Evolutionary conservation across 2,113 vertebrate species (phyloP).

Genomic region (Ceuthmochares aereus): DNA sequence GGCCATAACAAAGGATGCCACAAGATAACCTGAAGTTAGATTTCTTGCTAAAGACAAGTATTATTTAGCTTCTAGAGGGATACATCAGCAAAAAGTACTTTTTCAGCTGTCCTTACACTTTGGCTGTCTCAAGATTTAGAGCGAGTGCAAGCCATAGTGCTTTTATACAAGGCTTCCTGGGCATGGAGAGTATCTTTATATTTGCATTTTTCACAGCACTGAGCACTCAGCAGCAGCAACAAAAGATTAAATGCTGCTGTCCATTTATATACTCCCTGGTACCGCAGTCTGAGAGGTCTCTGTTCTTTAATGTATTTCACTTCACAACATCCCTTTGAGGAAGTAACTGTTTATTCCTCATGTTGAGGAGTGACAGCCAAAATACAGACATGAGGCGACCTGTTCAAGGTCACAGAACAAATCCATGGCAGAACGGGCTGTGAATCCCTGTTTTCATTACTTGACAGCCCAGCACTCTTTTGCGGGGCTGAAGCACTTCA

Average conservation of each 20-base stretch:
- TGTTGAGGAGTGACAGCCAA: neutral
- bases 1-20: neutral
- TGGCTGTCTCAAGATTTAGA: neutral
- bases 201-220: slow-evolving; percentile 21
- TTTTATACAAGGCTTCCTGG: neutral
- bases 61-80: neutral
- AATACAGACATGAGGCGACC: neutral
- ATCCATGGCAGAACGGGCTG: neutral
- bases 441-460: neutral
- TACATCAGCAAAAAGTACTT: neutral
- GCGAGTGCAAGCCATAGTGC: neutral
- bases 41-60: neutral
- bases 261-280: neutral
- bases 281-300: neutral
- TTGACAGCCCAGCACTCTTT: neutral
- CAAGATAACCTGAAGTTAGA: neutral
- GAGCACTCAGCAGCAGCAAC: neutral
- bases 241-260: neutral
- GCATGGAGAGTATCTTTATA: neutral
- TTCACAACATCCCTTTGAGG: neutral
- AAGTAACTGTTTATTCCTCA: neutral
- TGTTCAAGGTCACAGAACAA: neutral
- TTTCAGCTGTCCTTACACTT: neutral
- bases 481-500: neutral
- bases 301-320: neutral